Conservation (phyloP, 2,113 vertebrate species). For the Brachyhypopomus occidentalis region DNA sequence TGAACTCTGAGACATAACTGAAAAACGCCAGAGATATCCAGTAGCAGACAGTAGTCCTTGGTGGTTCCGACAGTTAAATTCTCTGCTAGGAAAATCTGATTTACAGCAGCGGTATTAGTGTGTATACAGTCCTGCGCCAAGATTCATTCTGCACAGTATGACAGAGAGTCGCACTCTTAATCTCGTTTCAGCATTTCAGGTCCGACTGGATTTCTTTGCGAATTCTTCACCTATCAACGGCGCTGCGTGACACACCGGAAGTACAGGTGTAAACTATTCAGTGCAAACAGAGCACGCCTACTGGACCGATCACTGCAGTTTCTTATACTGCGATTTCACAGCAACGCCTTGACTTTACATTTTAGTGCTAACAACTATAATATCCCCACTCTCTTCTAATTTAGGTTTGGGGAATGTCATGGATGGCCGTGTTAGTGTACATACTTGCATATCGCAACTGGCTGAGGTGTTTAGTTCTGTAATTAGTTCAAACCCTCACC, state of each 20-base stretch:
- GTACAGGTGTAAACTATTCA: slow-evolving; percentile 56
- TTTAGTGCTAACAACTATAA: no score
- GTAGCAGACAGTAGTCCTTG: no score
- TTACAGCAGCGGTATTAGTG: neutral
- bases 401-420: neutral
- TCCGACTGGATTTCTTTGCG: slow-evolving; percentile 64
- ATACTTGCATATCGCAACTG: neutral
- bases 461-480: neutral
- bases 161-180: neutral
- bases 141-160: neutral
- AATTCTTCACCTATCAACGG: slow-evolving; percentile 62
- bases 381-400: neutral
- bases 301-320: no score
- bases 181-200: slow-evolving; percentile 51
- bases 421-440: no score
- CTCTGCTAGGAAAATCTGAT: neutral
- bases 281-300: neutral
- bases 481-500: neutral
- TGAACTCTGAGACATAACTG: slow-evolving; percentile 57
- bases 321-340: no score
- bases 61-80: neutral
- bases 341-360: no score
- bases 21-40: neutral
- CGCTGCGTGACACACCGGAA: slow-evolving; percentile 42
- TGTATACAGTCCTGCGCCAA: neutral